phyloP scores from a whole-genome alignment of 2,113 vertebrate species.

The Ptychochromis oligacanthus region DNA sequence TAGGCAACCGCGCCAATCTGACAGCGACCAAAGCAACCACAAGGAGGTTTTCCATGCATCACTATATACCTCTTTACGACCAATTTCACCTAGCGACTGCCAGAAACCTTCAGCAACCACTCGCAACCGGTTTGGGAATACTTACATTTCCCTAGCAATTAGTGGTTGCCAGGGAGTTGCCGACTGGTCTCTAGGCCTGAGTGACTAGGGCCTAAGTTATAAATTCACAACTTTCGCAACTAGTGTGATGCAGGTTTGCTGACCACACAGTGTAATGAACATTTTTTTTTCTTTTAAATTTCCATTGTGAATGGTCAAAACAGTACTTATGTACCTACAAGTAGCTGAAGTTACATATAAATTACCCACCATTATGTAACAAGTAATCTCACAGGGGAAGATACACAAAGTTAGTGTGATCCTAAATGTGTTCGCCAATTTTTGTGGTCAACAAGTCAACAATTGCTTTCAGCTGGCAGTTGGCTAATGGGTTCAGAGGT shows the following conservation, averaged over 20 bases:
- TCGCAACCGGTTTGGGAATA: background rate
- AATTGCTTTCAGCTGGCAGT: background rate
- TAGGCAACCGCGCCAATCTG: too few species aligned
- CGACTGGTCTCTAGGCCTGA: background rate
- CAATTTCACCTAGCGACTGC: too few species aligned
- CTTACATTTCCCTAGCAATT: background rate
- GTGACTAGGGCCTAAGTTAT: background rate
- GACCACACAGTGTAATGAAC: background rate
- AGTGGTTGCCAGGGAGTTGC: background rate
- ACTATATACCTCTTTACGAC: too few species aligned
- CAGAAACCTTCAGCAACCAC: background rate
- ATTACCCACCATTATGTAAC: background rate
- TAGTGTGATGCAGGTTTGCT: background rate
- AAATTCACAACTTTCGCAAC: background rate
- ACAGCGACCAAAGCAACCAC: too few species aligned
- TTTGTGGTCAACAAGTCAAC: background rate
- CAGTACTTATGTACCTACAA: background rate
- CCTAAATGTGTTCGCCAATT: background rate
- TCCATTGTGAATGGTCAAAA: background rate
- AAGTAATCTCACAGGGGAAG: background rate
- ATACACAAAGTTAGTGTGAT: background rate
- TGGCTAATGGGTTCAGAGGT: background rate
- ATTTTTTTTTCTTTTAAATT: background rate
- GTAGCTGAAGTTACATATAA: background rate
- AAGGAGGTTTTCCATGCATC: too few species aligned